Conservation (phyloP, 2,797 vertebrate species). For the Catamblyrhynchus diadema region DNA sequence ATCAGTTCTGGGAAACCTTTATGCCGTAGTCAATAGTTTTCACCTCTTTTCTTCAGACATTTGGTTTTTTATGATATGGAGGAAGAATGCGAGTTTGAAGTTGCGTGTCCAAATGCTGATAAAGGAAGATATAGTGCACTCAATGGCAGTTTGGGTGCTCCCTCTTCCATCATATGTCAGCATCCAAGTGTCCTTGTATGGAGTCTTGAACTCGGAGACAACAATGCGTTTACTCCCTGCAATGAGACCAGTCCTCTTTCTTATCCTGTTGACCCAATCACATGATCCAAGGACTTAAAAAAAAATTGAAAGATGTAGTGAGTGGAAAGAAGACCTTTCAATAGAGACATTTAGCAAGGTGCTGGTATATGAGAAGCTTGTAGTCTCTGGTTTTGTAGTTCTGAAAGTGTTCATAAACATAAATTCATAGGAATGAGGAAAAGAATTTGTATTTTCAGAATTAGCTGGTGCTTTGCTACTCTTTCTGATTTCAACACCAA, state of each 20-base stretch:
- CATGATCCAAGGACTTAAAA: not conserved
- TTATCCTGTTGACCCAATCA: not conserved
- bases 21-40: not conserved
- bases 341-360: not conserved
- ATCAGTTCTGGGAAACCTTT: not conserved
- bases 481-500: not conserved
- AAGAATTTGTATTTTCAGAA: not conserved
- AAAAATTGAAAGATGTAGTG: not conserved
- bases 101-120: not conserved
- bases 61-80: rapidly evolving
- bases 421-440: not conserved
- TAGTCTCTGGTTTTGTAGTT: not conserved
- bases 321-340: not conserved
- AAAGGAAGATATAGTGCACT: not conserved
- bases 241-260: not conserved
- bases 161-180: rapidly evolving
- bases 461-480: not conserved
- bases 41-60: not conserved
- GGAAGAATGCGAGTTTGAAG: not conserved
- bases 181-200: not conserved
- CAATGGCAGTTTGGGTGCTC: rapidly evolving
- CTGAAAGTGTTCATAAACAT: not conserved
- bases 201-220: not conserved
- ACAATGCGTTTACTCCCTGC: rapidly evolving
- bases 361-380: too few species aligned